Evolutionary conservation across 2,888 invertebrate genomes (phyloP).

Genomic region (Drosophila meridiana): DNA sequence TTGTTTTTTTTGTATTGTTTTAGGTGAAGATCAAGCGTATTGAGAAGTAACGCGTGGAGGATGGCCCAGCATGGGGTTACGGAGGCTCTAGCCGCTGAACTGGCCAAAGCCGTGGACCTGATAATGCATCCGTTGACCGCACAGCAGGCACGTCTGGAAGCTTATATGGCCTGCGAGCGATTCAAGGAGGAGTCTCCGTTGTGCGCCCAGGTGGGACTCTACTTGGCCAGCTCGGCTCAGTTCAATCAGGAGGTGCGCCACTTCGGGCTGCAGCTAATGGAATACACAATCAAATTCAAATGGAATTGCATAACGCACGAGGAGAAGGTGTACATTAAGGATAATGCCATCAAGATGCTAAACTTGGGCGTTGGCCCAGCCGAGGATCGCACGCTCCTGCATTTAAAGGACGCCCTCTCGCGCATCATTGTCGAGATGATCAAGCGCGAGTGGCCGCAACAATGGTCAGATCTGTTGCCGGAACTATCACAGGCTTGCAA

Average conservation of each 20-base stretch:
- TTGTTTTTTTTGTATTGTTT: not conserved
- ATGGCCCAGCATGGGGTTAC: conserved; percentile 83
- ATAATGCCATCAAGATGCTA: conserved; percentile 94
- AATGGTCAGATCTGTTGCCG: conserved; percentile 94
- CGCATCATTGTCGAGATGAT: conserved; percentile 98
- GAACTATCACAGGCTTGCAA: conserved; percentile 94
- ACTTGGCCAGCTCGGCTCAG: conserved; percentile 90
- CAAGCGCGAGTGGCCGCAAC: conserved; percentile 98
- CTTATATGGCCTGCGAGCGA: conserved; percentile 93
- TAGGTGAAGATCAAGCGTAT: not conserved
- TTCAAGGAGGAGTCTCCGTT: conserved; percentile 89
- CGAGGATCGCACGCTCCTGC: conserved; percentile 88
- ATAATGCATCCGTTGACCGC: conserved; percentile 92
- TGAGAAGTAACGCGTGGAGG: not conserved
- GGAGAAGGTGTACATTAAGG: conserved; percentile 95
- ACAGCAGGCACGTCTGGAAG: conserved; percentile 91
- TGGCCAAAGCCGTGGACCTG: conserved; percentile 92
- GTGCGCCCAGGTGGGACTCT: conserved; percentile 93
- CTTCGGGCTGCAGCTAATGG: conserved; percentile 96
- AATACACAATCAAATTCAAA: conserved; percentile 95
- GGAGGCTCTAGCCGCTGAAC: conserved; percentile 88
- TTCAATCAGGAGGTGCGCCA: conserved; percentile 93
- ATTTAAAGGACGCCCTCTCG: conserved; percentile 93
- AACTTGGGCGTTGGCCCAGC: conserved; percentile 91
- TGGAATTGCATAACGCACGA: conserved; percentile 95